phyloP scores from a whole-genome alignment of 2,888 invertebrate species.

The Leptopterna dolabrata region DNA sequence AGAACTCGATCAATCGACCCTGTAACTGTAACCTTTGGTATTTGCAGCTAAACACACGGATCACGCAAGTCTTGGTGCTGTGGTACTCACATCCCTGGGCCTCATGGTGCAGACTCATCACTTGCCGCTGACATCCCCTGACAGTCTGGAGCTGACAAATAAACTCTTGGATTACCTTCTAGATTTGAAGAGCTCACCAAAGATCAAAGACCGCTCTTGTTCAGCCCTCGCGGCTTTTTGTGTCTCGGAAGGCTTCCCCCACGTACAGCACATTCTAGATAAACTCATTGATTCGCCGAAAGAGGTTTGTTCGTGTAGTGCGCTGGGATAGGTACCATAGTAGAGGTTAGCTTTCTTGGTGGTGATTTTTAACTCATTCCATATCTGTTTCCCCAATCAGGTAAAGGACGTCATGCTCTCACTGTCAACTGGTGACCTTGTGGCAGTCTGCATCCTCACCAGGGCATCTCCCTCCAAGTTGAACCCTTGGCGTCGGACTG shows the following conservation, averaged over 20 bases:
- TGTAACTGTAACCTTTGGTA: no score
- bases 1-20: no score
- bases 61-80: constrained; percentile 74
- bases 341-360: no score
- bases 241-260: constrained; percentile 24
- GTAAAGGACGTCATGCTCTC: constrained; percentile 90
- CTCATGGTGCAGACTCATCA: constrained; percentile 77
- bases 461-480: constrained; percentile 77
- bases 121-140: constrained; percentile 74
- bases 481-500: constrained; percentile 75
- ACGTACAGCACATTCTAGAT: constrained; percentile 47
- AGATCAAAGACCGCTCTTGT: constrained; percentile 68
- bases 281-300: constrained; percentile 55
- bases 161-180: constrained; percentile 78
- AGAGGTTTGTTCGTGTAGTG: constrained; percentile 51
- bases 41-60: constrained; percentile 75
- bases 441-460: constrained; percentile 85
- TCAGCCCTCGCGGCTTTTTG: constrained; percentile 21
- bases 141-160: constrained; percentile 74
- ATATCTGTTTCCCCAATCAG: neutral
- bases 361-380: neutral
- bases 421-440: constrained; percentile 87
- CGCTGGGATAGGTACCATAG: no score
- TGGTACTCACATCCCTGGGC: constrained; percentile 73
- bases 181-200: constrained; percentile 77